Conservation (phyloP, 2,797 vertebrate species). For the Helicolenus hilgendorfi region DNA sequence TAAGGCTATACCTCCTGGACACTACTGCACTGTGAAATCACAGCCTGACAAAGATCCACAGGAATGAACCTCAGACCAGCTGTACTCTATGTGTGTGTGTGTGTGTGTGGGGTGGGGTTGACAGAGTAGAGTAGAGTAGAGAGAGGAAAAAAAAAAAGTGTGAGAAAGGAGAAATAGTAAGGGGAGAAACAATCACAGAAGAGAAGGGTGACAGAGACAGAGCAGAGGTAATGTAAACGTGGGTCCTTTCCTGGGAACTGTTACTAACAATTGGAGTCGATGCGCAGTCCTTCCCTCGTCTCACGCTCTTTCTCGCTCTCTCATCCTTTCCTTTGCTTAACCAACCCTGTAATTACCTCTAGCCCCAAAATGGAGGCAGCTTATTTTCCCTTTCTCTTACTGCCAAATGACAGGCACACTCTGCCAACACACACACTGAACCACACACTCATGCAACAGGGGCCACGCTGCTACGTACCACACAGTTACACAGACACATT, state of each 20-base stretch:
- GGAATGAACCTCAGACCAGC: slow-evolving; percentile 81
- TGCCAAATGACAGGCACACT: slow-evolving; percentile 80
- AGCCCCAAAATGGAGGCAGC: slow-evolving; percentile 80
- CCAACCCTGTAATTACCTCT: slow-evolving; percentile 86
- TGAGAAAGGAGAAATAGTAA: slow-evolving; percentile 33
- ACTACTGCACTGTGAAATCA: slow-evolving; percentile 77
- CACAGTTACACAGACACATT: slow-evolving; percentile 20
- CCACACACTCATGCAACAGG: slow-evolving; percentile 55
- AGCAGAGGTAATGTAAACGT: slow-evolving; percentile 36
- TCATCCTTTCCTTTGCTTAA: slow-evolving; percentile 82
- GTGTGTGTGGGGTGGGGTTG: slow-evolving; percentile 59
- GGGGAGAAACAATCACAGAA: slow-evolving; percentile 40
- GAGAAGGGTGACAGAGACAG: slow-evolving; percentile 18
- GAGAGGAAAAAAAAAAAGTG: background rate
- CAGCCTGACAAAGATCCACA: slow-evolving; percentile 85
- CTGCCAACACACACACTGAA: slow-evolving; percentile 77
- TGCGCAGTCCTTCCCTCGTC: slow-evolving; percentile 60
- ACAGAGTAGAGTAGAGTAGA: background rate
- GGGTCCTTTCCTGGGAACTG: slow-evolving; percentile 64
- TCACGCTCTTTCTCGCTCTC: slow-evolving; percentile 72
- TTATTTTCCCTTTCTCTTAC: slow-evolving; percentile 85
- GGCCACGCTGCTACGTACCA: slow-evolving; percentile 51
- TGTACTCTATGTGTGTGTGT: slow-evolving; percentile 51
- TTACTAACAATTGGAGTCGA: slow-evolving; percentile 43
- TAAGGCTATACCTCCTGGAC: slow-evolving; percentile 76